These are phyloP conservation scores for Isotomurus palustris DNA, from an alignment of 2,888 invertebrate species.

Conservation along the genomic window DNA sequence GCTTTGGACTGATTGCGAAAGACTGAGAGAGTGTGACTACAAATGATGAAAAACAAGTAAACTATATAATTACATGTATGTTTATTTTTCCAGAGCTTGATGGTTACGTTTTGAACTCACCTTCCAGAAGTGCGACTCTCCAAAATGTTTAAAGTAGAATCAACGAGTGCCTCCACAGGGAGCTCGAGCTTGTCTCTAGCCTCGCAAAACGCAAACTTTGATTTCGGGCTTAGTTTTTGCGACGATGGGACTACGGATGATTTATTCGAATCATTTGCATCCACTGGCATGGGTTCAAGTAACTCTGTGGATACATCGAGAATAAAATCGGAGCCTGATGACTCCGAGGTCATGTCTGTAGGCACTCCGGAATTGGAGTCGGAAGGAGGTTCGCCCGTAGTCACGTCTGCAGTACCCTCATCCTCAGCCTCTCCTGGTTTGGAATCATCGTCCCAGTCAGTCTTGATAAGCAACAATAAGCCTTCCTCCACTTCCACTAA, in stretches of 20 bases:
- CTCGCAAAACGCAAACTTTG: conserved; percentile 41
- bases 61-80: too few relatives aligned
- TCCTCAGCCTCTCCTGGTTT: neutral
- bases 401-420: neutral
- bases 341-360: conserved; percentile 17
- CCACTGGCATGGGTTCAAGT: conserved; percentile 18
- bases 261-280: conserved; percentile 43
- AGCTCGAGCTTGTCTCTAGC: conserved; percentile 31
- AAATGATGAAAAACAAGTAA: too few relatives aligned
- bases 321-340: conserved; percentile 38
- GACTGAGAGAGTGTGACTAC: too few relatives aligned
- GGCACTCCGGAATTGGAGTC: neutral
- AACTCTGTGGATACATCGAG: conserved; percentile 20
- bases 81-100: too few relatives aligned
- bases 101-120: too few relatives aligned
- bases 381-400: neutral
- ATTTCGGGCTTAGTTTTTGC: conserved; percentile 46
- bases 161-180: conserved; percentile 35
- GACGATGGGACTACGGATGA: conserved; percentile 46
- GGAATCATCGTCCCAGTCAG: too few relatives aligned
- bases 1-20: too few relatives aligned
- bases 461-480: too few relatives aligned
- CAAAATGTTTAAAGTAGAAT: conserved; percentile 46
- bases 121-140: too few relatives aligned
- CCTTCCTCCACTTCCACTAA: too few relatives aligned